A percentile compares a stretch with the other conserved stretches of the same genome.
These are phyloP conservation scores for Ditula angustiorana DNA, from an alignment of 2,888 invertebrate species.

Conservation along the genomic window DNA sequence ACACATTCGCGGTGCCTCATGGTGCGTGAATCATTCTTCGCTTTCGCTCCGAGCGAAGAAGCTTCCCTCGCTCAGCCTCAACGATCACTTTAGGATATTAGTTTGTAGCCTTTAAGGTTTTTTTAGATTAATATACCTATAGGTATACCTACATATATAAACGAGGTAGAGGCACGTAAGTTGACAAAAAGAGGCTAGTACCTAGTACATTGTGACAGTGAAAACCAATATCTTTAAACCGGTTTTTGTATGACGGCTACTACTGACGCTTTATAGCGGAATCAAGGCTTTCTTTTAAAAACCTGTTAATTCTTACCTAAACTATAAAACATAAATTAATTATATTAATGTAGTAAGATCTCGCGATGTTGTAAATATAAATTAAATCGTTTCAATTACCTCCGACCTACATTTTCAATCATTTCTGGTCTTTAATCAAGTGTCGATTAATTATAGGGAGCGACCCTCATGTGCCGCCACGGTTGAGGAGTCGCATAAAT, in stretches of 20 bases:
- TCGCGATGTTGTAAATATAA: neutral
- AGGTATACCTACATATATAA: too few species aligned
- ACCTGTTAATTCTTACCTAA: too few species aligned
- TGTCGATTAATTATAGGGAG: slow-evolving; percentile 4
- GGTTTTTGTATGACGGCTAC: too few species aligned
- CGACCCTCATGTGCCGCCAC: slow-evolving; percentile 1
- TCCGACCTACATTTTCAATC: neutral
- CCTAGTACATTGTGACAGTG: too few species aligned
- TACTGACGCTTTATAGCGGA: too few species aligned
- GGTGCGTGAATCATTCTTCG: slow-evolving; percentile 16
- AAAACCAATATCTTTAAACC: too few species aligned
- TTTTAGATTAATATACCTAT: too few species aligned
- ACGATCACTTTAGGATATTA: neutral
- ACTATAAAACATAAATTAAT: too few species aligned
- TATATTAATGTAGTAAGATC: too few species aligned
- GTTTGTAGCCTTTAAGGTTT: neutral
- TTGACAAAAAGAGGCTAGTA: too few species aligned
- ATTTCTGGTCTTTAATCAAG: neutral
- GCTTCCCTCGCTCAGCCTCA: neutral
- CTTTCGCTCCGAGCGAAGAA: neutral
- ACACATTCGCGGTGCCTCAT: slow-evolving; percentile 7
- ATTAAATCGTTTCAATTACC: neutral
- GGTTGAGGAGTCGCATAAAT: slow-evolving; percentile 11
- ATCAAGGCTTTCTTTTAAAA: too few species aligned
- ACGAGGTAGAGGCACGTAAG: too few species aligned